phyloP scores from a whole-genome alignment of 1,140 invertebrate species.

The Caenorhabditis latens region DNA sequence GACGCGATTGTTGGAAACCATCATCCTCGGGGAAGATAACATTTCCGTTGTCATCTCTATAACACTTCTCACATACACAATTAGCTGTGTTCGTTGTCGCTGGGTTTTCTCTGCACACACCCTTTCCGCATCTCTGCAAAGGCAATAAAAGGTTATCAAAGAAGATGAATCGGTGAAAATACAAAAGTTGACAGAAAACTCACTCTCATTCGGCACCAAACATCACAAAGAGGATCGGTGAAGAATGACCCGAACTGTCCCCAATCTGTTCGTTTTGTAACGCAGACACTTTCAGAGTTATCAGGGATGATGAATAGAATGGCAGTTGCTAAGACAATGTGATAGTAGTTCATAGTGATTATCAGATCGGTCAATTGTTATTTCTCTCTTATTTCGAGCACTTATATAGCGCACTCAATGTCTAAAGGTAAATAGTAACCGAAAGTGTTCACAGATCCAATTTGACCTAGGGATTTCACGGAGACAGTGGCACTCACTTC shows the following conservation, averaged over 20 bases:
- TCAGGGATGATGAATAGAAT: background rate
- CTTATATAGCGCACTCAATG: background rate
- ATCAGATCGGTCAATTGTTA: background rate
- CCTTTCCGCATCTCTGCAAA: constrained; percentile 30
- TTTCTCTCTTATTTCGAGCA: background rate
- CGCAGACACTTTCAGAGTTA: constrained; percentile 4
- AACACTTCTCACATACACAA: constrained; percentile 41
- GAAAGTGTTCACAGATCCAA: background rate
- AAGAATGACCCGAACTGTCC: constrained; percentile 35
- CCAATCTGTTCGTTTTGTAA: constrained; percentile 22
- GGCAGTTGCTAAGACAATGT: background rate
- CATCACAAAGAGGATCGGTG: constrained; percentile 40
- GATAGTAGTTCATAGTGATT: constrained; percentile 8
- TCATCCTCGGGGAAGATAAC: constrained; percentile 28
- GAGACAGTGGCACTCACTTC: background rate
- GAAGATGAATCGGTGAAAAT: background rate
- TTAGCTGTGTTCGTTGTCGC: constrained; percentile 14
- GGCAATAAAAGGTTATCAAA: background rate
- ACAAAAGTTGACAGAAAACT: background rate
- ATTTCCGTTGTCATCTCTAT: background rate
- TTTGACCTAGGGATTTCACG: constrained; percentile 11
- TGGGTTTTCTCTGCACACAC: constrained; percentile 12
- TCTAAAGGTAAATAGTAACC: constrained; percentile 5
- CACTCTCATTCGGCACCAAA: constrained; percentile 37
- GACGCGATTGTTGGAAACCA: constrained; percentile 32